Evolutionary conservation across 2,797 vertebrate species (phyloP).

Genomic region (Alauda arvensis): DNA sequence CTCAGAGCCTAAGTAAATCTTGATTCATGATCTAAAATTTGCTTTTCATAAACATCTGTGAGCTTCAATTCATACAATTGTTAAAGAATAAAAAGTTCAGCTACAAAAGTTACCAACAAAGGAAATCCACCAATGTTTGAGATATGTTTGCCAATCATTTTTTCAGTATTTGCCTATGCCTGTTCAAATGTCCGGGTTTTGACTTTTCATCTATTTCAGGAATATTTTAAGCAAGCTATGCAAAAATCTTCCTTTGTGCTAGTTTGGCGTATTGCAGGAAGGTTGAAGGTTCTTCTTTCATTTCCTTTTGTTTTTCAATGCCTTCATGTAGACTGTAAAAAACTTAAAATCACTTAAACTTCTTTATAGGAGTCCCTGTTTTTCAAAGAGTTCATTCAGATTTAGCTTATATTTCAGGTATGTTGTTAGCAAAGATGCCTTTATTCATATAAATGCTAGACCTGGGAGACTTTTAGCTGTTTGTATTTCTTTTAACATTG

Average conservation of each 20-base stretch:
- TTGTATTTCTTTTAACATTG: slow-evolving; percentile 36
- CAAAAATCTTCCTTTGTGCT: slow-evolving; percentile 33
- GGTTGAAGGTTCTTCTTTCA: not conserved
- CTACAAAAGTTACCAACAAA: slow-evolving; percentile 33
- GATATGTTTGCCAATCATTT: slow-evolving; percentile 45
- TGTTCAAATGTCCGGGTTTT: slow-evolving; percentile 47
- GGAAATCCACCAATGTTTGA: slow-evolving; percentile 25
- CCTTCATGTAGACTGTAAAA: not conserved
- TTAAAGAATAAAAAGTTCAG: slow-evolving; percentile 38
- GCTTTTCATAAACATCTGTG: slow-evolving; percentile 45
- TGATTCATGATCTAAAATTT: slow-evolving; percentile 39
- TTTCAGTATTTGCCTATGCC: slow-evolving; percentile 33
- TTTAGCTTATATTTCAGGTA: not conserved
- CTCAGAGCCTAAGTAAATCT: slow-evolving; percentile 40
- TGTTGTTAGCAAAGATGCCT: slow-evolving; percentile 12
- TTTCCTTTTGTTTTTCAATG: not conserved
- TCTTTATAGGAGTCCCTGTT: slow-evolving; percentile 6
- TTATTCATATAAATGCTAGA: slow-evolving; percentile 12
- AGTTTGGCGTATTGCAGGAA: not conserved
- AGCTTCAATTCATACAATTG: not conserved
- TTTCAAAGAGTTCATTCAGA: slow-evolving; percentile 14
- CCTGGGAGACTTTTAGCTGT: slow-evolving; percentile 1
- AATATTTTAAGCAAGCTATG: slow-evolving; percentile 51
- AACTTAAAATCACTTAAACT: slow-evolving; percentile 22
- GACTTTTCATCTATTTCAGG: slow-evolving; percentile 41